Percentiles rank a stretch among this genome's conserved stretches.
Conservation (phyloP, 1,140 invertebrate species). For the Chymomyza costata region DNA sequence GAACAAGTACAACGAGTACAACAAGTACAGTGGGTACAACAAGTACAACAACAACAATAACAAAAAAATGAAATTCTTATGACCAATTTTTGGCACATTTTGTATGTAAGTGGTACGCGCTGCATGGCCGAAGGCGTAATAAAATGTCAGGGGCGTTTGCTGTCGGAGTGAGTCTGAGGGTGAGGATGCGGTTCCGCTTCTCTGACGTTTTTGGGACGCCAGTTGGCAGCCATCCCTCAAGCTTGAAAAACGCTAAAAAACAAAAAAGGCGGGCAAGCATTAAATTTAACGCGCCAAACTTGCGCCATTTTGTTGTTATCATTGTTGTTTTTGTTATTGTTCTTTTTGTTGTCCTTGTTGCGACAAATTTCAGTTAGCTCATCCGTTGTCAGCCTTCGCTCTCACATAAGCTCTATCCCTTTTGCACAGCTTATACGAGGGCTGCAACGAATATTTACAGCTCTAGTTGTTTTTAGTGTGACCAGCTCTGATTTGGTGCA, state of each 20-base stretch:
- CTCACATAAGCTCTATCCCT: no score
- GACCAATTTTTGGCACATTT: slow-evolving; percentile 50
- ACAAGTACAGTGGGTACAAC: no score
- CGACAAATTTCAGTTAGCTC: slow-evolving; percentile 71
- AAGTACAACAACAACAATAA: neutral
- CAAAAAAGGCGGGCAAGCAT: slow-evolving; percentile 35
- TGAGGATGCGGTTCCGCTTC: no score
- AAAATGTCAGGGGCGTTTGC: no score
- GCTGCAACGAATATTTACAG: no score
- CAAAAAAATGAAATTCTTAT: slow-evolving; percentile 23
- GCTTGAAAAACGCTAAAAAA: slow-evolving; percentile 18
- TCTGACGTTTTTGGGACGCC: no score
- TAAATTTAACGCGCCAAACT: slow-evolving; percentile 67
- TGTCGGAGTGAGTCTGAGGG: no score
- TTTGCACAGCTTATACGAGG: no score
- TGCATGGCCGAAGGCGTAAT: no score
- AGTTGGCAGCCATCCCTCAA: slow-evolving; percentile 12
- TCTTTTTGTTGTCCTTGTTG: slow-evolving; percentile 19
- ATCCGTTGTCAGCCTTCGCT: slow-evolving; percentile 35
- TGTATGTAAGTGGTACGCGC: slow-evolving; percentile 3
- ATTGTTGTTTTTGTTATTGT: slow-evolving; percentile 16
- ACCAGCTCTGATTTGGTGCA: no score
- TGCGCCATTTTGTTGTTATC: slow-evolving; percentile 48
- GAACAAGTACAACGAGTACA: no score
- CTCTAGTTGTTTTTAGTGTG: no score